Base-by-base conservation (phyloP, 2,888 invertebrate species). In the Empis livida region DNA sequence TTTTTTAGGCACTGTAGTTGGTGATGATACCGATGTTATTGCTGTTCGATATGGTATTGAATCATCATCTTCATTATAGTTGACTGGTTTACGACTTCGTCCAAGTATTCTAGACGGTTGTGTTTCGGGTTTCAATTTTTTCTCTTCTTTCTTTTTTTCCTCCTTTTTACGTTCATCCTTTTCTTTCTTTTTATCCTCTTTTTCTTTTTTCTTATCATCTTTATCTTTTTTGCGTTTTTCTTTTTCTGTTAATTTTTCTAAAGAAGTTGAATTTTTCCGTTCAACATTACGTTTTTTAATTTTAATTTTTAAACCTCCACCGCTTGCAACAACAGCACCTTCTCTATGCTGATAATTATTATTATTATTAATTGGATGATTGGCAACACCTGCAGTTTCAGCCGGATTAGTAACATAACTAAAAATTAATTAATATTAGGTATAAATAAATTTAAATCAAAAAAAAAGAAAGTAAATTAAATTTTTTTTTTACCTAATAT, bases 11-110 rank as follows among this genome's bases (percentile, higher is more conserved):
- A 62, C 71, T 27, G 23, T 27, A 20, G 20, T 5, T 27, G 23
- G 2, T 27, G 16, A 13, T 11, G 17, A 6, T 17, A 11, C 3
- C 13, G 39, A 13, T 17, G 17, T 10, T 39, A 11, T 13, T 17
- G 39, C 13, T 1, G 17, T 16, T 20, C 39, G 16, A 14, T 41
- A 41, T 23, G 41, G 41, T 23, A 41, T 41, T 20, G 41, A n/a
- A 41, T 66, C 68, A 37, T 68, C 67, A 38, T 78, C 78, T 61
- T 79, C 79, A 52, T 78, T 76, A 68, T 79, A 79, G 62, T 79
- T 79, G 37, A 79, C 76, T 17, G 76, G 73, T 64, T 78, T 79
- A 53, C 79, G 73, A 56, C 77, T 76, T 11, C 79, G 60, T 5
- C 65, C 63, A 49, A 64, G 56, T 1, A 67, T 54, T 6, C 68